Evolutionary conservation across 2,888 invertebrate species (phyloP), one percentile per base, ranked within the genome.

Genomic region (Hirudinaria manillensis): DNA sequence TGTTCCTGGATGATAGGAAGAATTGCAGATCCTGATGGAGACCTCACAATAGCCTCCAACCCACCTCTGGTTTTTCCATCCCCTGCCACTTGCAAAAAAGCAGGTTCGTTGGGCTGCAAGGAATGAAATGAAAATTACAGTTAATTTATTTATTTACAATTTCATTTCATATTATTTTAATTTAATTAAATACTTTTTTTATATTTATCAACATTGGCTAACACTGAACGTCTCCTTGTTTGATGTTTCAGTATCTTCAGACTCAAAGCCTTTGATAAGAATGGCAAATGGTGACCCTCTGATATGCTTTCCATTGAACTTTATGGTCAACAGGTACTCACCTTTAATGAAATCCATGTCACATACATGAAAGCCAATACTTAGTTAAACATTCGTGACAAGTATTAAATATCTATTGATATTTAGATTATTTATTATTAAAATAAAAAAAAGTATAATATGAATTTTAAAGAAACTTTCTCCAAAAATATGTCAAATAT

Each of bases 251-350:
- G 7, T 27, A 45, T 70, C 70, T 1, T 24, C 45, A 27, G 3
- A 3, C 6, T 70, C 72, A 29, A 36, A 56, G 13, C 70, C 34
- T 16, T 38, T 24, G 38, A 75, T 66, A 13, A 36, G 38, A 32
- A 75, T 75, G 27, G 72, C 61, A 90, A 93, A 97, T 1, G 98
- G 98, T 0, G 95, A 96, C 86, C 96, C 96, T 0, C 97, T 96
- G 86, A 99, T 95, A 88, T 97, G 97, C 84, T 93, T 92, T 85
- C 97, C 97, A 87, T 97, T 95, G 89, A 95, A 98, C 87, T 97
- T 96, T 80, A 98, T 89, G 66, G 96, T 94, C 81, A 97, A 91
- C 80, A 94, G 91, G 87, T 97, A 97, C 88, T 95, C 95, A 82
- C 93, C 93, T 93, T 88, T 0, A 27, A 24, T 2, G 36, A 29